Percentiles rank a stretch among this genome's conserved stretches.
Evolutionary conservation across 2,797 vertebrate species (phyloP).

Genomic region (Thripadectes ignobilis): DNA sequence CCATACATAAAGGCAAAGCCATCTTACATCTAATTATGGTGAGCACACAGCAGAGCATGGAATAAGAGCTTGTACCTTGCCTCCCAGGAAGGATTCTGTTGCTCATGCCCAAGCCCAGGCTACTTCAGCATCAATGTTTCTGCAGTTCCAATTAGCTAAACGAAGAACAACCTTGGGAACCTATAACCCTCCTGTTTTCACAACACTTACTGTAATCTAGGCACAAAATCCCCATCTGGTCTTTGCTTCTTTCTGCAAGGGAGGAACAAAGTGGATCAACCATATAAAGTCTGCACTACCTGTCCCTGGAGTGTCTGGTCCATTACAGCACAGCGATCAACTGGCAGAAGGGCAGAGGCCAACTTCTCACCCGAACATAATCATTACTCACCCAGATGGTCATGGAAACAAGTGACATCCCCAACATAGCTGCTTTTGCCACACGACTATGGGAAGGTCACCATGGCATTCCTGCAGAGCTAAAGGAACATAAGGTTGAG

Average conservation of each 20-base stretch:
- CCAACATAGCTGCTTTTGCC: not conserved
- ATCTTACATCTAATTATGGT: not conserved
- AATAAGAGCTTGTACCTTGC: not conserved
- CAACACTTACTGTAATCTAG: not conserved
- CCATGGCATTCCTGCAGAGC: not conserved
- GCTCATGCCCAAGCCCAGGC: not conserved
- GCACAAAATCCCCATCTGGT: not conserved
- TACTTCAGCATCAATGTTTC: not conserved
- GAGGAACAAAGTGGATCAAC: not conserved
- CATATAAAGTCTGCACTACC: not conserved
- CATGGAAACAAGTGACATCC: not conserved
- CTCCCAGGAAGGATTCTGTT: not conserved
- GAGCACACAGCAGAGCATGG: not conserved
- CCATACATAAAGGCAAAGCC: not conserved
- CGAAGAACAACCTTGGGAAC: not conserved
- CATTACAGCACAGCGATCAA: not conserved
- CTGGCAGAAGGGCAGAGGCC: not conserved
- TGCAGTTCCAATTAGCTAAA: not conserved
- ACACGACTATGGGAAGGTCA: rapidly evolving
- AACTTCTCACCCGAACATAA: not conserved
- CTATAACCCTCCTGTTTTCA: not conserved
- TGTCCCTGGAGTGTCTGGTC: not conserved
- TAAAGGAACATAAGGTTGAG: not conserved
- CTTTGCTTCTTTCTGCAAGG: not conserved
- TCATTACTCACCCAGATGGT: not conserved